These are phyloP conservation scores for Asobara japonica DNA, from an alignment of 1,140 invertebrate genomes.

Conservation along the genomic window DNA sequence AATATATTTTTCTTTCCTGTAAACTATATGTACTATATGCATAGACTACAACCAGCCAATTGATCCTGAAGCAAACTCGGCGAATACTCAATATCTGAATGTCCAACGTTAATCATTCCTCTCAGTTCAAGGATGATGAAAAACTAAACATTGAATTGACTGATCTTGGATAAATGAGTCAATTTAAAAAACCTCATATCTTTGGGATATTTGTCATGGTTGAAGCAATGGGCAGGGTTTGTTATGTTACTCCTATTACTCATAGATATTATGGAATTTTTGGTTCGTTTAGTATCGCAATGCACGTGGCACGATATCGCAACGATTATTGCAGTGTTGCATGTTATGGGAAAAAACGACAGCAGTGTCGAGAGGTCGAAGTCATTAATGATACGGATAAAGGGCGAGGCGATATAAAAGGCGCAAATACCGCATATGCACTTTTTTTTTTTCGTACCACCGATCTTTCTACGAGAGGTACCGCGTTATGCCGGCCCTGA, in stretches of 20 bases:
- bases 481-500: slow-evolving; percentile 36
- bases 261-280: slow-evolving; percentile 7
- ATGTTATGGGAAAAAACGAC: slow-evolving; percentile 20
- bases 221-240: too few relatives aligned
- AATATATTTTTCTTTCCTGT: too few relatives aligned
- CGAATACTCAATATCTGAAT: too few relatives aligned
- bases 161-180: too few relatives aligned
- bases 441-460: not conserved
- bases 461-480: not conserved
- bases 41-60: too few relatives aligned
- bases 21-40: too few relatives aligned
- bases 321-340: slow-evolving; percentile 16
- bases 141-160: too few relatives aligned
- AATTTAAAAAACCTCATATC: too few relatives aligned
- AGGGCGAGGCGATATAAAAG: slow-evolving; percentile 34
- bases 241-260: not conserved
- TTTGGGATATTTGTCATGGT: too few relatives aligned
- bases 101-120: too few relatives aligned
- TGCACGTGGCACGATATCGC: slow-evolving; percentile 13
- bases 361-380: slow-evolving; percentile 29
- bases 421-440: slow-evolving; percentile 27
- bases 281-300: slow-evolving; percentile 11
- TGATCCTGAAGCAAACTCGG: too few relatives aligned
- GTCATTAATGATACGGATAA: slow-evolving; percentile 40
- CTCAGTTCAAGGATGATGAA: too few relatives aligned